Percentiles rank a stretch among this genome's conserved stretches.
These are phyloP conservation scores for Oscheius sp. DNA, from an alignment of 2,888 invertebrate species.

Conservation along the genomic window DNA sequence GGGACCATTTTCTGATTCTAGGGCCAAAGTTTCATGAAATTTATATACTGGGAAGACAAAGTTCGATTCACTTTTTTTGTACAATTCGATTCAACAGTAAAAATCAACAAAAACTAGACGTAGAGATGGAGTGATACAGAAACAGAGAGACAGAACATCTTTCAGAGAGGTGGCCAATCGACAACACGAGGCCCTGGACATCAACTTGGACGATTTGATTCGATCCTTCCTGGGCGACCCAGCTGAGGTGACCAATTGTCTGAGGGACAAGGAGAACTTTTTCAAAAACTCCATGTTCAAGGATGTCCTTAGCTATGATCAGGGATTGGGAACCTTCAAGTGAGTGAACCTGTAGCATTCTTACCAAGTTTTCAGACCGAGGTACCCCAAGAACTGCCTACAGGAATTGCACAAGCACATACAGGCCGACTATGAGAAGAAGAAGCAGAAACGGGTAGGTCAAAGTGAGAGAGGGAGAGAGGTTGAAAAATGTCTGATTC, in stretches of 20 bases:
- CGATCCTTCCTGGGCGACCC: background rate
- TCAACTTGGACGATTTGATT: background rate
- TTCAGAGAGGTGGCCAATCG: too few relatives aligned
- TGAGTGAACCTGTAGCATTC: background rate
- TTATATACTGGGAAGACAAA: too few relatives aligned
- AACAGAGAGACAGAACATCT: too few relatives aligned
- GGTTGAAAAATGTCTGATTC: background rate
- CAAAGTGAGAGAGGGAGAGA: background rate
- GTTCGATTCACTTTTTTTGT: too few relatives aligned
- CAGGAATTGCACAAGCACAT: background rate
- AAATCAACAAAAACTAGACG: too few relatives aligned
- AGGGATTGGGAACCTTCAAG: background rate
- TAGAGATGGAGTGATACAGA: too few relatives aligned
- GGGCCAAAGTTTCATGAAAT: too few relatives aligned
- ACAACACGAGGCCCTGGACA: too few relatives aligned
- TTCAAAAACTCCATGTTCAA: background rate
- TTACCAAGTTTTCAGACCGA: background rate
- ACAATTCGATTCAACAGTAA: too few relatives aligned
- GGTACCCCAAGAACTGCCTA: background rate
- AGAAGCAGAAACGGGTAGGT: background rate
- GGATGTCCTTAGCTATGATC: background rate
- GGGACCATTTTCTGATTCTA: too few relatives aligned
- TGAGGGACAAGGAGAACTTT: constrained; percentile 1
- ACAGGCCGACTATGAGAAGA: background rate
- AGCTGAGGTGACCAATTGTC: too few relatives aligned